A percentile compares a stretch with the other conserved stretches of the same genome.
Conservation (phyloP, 2,888 invertebrate genomes). For the Hermaeophaga mercurialis region DNA sequence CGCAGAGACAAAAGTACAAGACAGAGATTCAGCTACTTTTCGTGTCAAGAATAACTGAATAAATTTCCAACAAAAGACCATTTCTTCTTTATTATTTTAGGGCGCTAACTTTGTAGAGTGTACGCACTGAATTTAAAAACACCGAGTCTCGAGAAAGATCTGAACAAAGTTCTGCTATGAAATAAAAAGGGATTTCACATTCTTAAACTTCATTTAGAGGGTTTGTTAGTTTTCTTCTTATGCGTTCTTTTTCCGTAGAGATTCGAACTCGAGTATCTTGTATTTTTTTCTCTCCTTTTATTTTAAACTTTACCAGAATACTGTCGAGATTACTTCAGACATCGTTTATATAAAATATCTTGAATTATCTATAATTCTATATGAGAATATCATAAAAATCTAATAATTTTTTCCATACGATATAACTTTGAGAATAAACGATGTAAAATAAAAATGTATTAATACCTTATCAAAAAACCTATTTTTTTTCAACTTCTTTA, state of each 20-base stretch:
- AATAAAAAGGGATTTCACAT: slow-evolving; percentile 39
- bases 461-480: too few relatives aligned
- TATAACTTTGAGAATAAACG: too few relatives aligned
- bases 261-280: slow-evolving; percentile 8
- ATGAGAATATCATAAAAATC: too few relatives aligned
- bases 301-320: too few relatives aligned
- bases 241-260: slow-evolving; percentile 22
- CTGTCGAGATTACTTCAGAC: too few relatives aligned
- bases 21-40: slow-evolving; percentile 20
- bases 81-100: slow-evolving; percentile 30
- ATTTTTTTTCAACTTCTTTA: too few relatives aligned
- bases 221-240: slow-evolving; percentile 33
- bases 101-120: slow-evolving; percentile 21
- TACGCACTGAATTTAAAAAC: slow-evolving; percentile 34
- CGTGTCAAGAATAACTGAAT: slow-evolving; percentile 29
- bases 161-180: slow-evolving; percentile 34
- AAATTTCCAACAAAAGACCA: slow-evolving; percentile 25
- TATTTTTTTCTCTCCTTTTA: too few relatives aligned
- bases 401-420: too few relatives aligned
- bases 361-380: too few relatives aligned
- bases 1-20: slow-evolving; percentile 17
- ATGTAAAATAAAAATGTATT: too few relatives aligned
- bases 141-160: slow-evolving; percentile 30
- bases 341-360: too few relatives aligned
- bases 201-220: slow-evolving; percentile 36